A percentile compares a stretch with the other conserved stretches of the same genome.
These are phyloP conservation scores for Oxygymnocypris stewartii DNA, from an alignment of 2,113 vertebrate genomes.

Conservation along the genomic window DNA sequence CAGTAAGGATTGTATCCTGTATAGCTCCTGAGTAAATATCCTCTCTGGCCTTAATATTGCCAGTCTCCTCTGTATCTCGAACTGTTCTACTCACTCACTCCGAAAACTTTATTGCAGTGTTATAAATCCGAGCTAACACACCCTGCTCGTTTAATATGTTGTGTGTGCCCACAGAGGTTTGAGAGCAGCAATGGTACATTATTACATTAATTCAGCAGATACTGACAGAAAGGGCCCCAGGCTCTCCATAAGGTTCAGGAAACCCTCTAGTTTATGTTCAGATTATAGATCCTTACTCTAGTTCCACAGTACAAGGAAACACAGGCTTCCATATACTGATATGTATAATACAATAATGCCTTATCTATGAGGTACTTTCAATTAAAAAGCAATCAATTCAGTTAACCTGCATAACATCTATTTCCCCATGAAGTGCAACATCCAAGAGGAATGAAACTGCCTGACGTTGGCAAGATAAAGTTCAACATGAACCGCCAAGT, in stretches of 20 bases:
- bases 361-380: not conserved
- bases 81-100: not conserved
- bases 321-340: not conserved
- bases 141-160: conserved; percentile 4
- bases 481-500: not conserved
- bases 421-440: not conserved
- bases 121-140: conserved; percentile 23
- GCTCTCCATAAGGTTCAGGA: not conserved
- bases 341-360: not conserved
- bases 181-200: conserved; percentile 11
- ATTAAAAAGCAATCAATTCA: not conserved
- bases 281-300: not conserved
- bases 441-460: not conserved
- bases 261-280: not conserved
- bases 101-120: conserved; percentile 17
- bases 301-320: not conserved
- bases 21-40: not conserved
- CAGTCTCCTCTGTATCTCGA: not conserved
- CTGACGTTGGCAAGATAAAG: not conserved
- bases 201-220: conserved; percentile 7
- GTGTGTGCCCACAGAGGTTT: not conserved
- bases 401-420: not conserved
- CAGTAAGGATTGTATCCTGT: not conserved
- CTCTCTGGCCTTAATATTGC: conserved; percentile 19
- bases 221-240: not conserved